A percentile compares a stretch with the other conserved stretches of the same genome.
Conservation (phyloP, 2,797 vertebrate genomes). For the Epinephelus awoara region DNA sequence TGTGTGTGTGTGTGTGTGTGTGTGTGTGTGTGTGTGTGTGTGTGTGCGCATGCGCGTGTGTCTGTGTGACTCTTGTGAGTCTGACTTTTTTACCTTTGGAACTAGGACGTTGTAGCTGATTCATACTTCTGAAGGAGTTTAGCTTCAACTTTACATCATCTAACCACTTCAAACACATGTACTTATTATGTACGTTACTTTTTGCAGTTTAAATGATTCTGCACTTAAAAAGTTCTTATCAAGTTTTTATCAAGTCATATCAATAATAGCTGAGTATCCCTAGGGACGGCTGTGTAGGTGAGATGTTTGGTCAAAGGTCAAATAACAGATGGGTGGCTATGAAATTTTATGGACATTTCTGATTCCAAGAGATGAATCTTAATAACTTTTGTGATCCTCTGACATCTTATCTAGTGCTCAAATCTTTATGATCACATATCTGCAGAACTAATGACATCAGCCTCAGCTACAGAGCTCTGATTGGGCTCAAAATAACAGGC, state of each 20-base stretch:
- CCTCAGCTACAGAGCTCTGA: too few relatives aligned
- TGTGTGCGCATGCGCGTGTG: conserved; percentile 5
- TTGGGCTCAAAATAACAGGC: too few relatives aligned
- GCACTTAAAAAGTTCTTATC: not conserved
- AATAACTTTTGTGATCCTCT: not conserved
- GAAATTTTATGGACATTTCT: not conserved
- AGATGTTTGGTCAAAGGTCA: not conserved
- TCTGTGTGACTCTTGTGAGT: not conserved
- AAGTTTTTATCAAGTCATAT: not conserved
- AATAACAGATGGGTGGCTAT: not conserved
- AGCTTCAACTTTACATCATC: not conserved
- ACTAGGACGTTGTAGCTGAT: not conserved
- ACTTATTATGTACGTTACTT: not conserved
- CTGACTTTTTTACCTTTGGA: conserved; percentile 30
- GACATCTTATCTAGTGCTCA: not conserved
- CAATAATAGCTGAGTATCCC: not conserved
- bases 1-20: conserved; percentile 32
- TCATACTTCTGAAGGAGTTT: conserved; percentile 9
- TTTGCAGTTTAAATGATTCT: not conserved
- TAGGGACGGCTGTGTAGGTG: not conserved
- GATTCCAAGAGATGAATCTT: not conserved
- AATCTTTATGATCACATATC: too few relatives aligned
- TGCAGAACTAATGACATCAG: too few relatives aligned
- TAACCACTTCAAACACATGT: conserved; percentile 2
- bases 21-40: conserved; percentile 24